Base-by-base conservation (phyloP, 2,113 vertebrate genomes). In the Passerina amoena region DNA sequence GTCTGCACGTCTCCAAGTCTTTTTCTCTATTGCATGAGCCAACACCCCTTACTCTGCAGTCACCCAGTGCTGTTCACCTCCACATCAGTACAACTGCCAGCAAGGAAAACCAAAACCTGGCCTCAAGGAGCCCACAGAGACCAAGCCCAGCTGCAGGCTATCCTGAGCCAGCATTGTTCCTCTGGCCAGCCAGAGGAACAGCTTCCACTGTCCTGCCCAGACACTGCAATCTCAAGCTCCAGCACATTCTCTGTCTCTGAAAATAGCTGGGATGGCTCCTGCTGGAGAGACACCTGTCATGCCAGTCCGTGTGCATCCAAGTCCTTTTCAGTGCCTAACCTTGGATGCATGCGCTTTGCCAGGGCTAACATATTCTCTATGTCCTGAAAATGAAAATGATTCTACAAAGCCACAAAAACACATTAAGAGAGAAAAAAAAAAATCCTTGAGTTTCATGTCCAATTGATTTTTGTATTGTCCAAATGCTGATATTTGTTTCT, bases 11-110 rank as follows among this genome's bases (percentile, higher is more conserved):
- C 82, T 69, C 63, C 35, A 86, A 72, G 24, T 20, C 30, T 42
- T 85, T 91, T 61, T 66, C 70, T 79, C 23, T 59, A 4, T 13
- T 2, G 0, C 24, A n/a, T 24, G 20, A 69, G 40, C 23, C 44
- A 76, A 38, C 7, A 38, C 4, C 28, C 10, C 8, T 65, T n/a
- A 8, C 35, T 88, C 12, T 56, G 4, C 38, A 31, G 18, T 18
- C 42, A 53, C 54, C 40, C 31, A 23, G 40, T 14, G 10, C 17
- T 48, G 16, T 20, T 77, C 22, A 47, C 22, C 40, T 92, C 27
- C 44, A 30, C 0, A 0, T 9, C 53, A 44, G 19, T 31, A 8
- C 13, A 50, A 5, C 27, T 80, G n/a, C 50, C 70, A 64, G 86
- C 37, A 80, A 69, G 37, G 12, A 25, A 68, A 92, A 77, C 14